phyloP scores from a whole-genome alignment of 1,140 invertebrate genomes.

The Theocolax elegans region DNA sequence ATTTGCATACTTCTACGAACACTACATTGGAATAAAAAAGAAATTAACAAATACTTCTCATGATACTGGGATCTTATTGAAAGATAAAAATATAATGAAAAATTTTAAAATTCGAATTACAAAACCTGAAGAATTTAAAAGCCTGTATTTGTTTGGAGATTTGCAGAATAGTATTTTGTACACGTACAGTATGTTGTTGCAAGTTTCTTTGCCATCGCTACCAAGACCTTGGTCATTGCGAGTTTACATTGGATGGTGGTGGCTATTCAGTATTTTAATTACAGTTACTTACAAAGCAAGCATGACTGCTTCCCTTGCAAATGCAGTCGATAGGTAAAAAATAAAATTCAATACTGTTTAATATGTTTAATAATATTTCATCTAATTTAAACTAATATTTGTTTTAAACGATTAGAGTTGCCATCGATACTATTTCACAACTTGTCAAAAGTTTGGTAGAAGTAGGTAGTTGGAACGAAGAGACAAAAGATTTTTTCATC shows the following conservation, averaged over 20 bases:
- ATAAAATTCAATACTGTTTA: too few species aligned
- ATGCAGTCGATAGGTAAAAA: slow-evolving; percentile 77
- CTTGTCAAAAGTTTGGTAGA: slow-evolving; percentile 72
- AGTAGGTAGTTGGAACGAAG: slow-evolving; percentile 76
- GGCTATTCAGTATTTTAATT: slow-evolving; percentile 83
- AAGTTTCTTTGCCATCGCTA: slow-evolving; percentile 79
- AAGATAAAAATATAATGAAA: slow-evolving; percentile 26
- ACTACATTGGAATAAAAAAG: slow-evolving; percentile 53
- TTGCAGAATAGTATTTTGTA: slow-evolving; percentile 79
- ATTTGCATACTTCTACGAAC: slow-evolving; percentile 64
- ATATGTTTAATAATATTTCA: neutral
- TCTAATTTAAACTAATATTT: too few species aligned
- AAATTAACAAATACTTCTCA: neutral
- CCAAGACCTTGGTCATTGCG: slow-evolving; percentile 81
- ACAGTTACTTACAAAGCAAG: slow-evolving; percentile 82
- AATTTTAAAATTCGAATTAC: slow-evolving; percentile 48
- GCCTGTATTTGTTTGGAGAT: slow-evolving; percentile 77
- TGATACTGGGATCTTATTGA: slow-evolving; percentile 6
- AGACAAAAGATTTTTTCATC: slow-evolving; percentile 77
- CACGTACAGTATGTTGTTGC: slow-evolving; percentile 81
- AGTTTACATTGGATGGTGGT: slow-evolving; percentile 85
- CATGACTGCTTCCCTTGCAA: slow-evolving; percentile 84
- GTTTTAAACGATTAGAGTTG: slow-evolving; percentile 69
- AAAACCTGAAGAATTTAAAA: slow-evolving; percentile 49
- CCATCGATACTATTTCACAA: slow-evolving; percentile 79